These are phyloP conservation scores for Agonopterix heracliana DNA, from an alignment of 2,888 invertebrate species.

Conservation along the genomic window DNA sequence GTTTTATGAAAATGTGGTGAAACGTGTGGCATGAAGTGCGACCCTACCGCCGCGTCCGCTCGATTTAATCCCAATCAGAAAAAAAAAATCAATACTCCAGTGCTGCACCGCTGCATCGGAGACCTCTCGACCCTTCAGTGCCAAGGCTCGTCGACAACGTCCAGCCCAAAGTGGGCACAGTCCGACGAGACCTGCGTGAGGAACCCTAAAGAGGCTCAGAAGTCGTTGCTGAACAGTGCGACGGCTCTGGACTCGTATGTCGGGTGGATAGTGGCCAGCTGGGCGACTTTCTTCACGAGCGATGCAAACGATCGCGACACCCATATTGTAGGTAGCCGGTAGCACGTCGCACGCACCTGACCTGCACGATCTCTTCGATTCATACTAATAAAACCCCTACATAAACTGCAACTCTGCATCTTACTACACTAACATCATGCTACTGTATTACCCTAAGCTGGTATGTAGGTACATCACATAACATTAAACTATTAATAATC, in stretches of 20 bases:
- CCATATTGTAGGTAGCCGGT: slow-evolving; percentile 58
- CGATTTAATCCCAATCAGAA: slow-evolving; percentile 23
- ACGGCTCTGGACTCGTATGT: slow-evolving; percentile 65
- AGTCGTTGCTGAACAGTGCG: slow-evolving; percentile 51
- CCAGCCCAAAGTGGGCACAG: slow-evolving; percentile 17
- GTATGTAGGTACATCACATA: no score
- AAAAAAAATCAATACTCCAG: slow-evolving; percentile 46
- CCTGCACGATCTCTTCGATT: neutral
- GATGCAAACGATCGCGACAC: slow-evolving; percentile 54
- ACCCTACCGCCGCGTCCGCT: slow-evolving; percentile 9
- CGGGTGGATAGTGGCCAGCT: slow-evolving; percentile 64
- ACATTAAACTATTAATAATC: no score
- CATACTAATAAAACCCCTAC: neutral
- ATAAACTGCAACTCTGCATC: neutral
- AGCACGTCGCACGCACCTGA: slow-evolving; percentile 11
- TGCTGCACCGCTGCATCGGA: slow-evolving; percentile 70
- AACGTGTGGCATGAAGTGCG: slow-evolving; percentile 29
- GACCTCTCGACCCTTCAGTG: slow-evolving; percentile 61
- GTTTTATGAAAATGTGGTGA: slow-evolving; percentile 7
- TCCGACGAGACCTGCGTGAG: slow-evolving; percentile 46
- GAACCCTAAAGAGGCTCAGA: slow-evolving; percentile 48
- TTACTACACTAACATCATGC: neutral
- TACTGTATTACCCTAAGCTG: no score
- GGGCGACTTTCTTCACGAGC: slow-evolving; percentile 60
- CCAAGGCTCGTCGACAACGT: slow-evolving; percentile 50